Percentiles rank a stretch among this genome's conserved stretches.
phyloP scores from a whole-genome alignment of 2,888 invertebrate genomes.

The Lithophane ornitopus region DNA sequence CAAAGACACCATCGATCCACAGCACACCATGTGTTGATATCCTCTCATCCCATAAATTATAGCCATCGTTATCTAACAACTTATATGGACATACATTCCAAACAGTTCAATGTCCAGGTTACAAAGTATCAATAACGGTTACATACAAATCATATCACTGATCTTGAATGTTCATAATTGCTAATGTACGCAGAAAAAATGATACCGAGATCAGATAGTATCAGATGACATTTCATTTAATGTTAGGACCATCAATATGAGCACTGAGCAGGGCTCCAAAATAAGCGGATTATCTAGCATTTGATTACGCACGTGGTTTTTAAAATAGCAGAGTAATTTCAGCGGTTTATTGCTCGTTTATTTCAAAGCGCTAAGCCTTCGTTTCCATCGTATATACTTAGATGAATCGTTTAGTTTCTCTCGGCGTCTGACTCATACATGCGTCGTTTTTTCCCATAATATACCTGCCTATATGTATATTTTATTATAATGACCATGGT shows the following conservation, averaged over 20 bases:
- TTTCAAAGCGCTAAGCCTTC: conserved; percentile 43
- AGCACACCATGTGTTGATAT: conserved; percentile 32
- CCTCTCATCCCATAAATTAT: conserved; percentile 43
- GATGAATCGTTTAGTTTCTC: conserved; percentile 60
- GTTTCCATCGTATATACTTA: conserved; percentile 37
- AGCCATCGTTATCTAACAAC: conserved; percentile 52
- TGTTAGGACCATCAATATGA: conserved; percentile 29
- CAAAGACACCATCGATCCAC: conserved; percentile 45
- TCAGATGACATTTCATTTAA: conserved; percentile 74
- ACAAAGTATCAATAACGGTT: conserved; percentile 61
- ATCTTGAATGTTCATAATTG: conserved; percentile 58
- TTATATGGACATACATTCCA: conserved; percentile 44
- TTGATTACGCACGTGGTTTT: conserved; percentile 22
- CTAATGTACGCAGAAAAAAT: conserved; percentile 65
- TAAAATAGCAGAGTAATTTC: conserved; percentile 32
- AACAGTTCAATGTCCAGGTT: conserved; percentile 59
- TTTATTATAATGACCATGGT: conserved; percentile 71
- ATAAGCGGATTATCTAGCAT: conserved; percentile 19
- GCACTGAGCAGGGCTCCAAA: conserved; percentile 28
- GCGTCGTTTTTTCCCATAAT: conserved; percentile 64
- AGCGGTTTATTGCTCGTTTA: conserved; percentile 25
- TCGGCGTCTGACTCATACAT: conserved; percentile 70
- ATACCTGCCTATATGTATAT: conserved; percentile 50
- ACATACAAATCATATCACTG: conserved; percentile 55
- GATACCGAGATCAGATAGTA: conserved; percentile 68